phyloP scores from a whole-genome alignment of 2,888 invertebrate genomes.

The Cryptus viduatorius region DNA sequence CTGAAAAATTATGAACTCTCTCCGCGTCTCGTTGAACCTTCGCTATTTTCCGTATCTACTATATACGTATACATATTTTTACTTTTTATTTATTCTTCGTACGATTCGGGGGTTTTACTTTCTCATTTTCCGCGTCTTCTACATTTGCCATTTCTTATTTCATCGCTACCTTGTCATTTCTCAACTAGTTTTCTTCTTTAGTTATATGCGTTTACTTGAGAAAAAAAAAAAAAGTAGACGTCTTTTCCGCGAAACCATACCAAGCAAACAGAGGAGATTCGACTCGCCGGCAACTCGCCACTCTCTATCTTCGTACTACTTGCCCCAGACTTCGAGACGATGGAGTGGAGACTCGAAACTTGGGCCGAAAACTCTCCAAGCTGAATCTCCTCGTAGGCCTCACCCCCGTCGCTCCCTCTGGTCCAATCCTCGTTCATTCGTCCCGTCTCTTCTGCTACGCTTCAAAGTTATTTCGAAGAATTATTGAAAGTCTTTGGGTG shows the following conservation, averaged over 20 bases:
- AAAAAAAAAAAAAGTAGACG: not conserved
- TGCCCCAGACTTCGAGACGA: constrained; percentile 56
- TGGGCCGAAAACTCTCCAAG: constrained; percentile 60
- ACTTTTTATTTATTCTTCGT: constrained; percentile 59
- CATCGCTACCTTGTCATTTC: constrained; percentile 53
- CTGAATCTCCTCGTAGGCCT: constrained; percentile 13
- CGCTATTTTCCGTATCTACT: constrained; percentile 23
- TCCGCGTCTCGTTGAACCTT: constrained; percentile 50
- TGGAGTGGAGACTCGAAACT: constrained; percentile 60
- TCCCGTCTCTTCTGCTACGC: constrained; percentile 66
- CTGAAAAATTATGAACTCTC: constrained; percentile 64
- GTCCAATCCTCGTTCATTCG: constrained; percentile 35
- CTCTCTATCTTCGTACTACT: constrained; percentile 28
- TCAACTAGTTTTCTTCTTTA: constrained; percentile 43
- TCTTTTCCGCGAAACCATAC: constrained; percentile 28
- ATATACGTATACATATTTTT: constrained; percentile 26
- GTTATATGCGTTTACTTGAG: constrained; percentile 24
- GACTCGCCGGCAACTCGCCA: constrained; percentile 29
- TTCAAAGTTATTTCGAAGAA: constrained; percentile 81
- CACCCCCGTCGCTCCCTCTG: constrained; percentile 1
- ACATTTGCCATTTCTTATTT: constrained; percentile 58
- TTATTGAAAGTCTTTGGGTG: constrained; percentile 79
- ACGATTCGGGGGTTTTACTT: constrained; percentile 49
- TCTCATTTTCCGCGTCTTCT: constrained; percentile 28
- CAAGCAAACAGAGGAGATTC: constrained; percentile 18